Evolutionary conservation across 2,113 vertebrate species (phyloP).

Genomic region (Rallus limicola): DNA sequence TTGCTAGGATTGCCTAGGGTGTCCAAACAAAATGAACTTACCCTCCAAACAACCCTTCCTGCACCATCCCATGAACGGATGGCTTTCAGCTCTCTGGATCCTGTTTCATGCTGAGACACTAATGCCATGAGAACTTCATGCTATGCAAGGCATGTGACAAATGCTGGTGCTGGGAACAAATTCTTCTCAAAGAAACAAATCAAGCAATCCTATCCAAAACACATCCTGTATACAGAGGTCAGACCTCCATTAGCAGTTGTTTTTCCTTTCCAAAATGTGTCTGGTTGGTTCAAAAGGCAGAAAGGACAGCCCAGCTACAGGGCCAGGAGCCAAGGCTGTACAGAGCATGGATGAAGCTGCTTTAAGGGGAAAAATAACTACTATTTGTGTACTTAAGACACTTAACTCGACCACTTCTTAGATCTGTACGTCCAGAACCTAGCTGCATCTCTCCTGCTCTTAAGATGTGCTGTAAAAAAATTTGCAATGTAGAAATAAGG

Average conservation of each 20-base stretch:
- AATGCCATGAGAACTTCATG: not conserved
- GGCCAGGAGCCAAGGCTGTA: not conserved
- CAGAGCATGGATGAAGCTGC: not conserved
- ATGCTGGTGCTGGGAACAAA: not conserved
- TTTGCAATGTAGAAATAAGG: not conserved
- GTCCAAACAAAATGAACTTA: not conserved
- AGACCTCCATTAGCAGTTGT: not conserved
- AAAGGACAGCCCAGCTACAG: not conserved
- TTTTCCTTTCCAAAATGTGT: not conserved
- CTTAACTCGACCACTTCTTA: not conserved
- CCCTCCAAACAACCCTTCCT: not conserved
- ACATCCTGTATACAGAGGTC: not conserved
- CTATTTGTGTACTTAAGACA: not conserved
- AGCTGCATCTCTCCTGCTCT: not conserved
- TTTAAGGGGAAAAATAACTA: not conserved
- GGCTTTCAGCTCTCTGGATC: not conserved
- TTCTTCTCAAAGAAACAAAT: not conserved
- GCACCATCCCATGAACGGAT: rapidly evolving
- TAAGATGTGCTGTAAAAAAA: not conserved
- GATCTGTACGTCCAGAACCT: not conserved
- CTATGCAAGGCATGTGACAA: not conserved
- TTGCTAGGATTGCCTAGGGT: not conserved
- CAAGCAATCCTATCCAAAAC: not conserved
- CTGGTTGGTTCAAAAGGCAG: not conserved
- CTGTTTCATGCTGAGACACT: not conserved